Conservation (phyloP, 2,113 vertebrate genomes). For the Pedionomus torquatus region DNA sequence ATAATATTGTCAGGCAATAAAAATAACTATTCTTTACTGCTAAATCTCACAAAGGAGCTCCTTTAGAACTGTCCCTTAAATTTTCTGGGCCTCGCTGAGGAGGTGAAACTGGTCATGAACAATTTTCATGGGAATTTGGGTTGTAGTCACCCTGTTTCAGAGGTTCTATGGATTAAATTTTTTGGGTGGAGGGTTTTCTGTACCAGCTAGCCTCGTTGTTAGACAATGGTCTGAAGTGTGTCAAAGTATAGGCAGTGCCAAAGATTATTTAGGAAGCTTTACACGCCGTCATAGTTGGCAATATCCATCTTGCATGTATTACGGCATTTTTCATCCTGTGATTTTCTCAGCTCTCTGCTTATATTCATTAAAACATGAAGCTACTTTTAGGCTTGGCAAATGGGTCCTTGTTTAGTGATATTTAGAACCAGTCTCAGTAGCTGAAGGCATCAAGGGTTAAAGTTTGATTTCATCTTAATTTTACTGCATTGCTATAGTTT, state of each 20-base stretch:
- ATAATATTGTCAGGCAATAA: neutral
- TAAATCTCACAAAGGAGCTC: neutral
- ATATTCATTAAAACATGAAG: neutral
- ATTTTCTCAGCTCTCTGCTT: neutral
- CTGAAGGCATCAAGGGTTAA: neutral
- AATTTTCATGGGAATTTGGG: neutral
- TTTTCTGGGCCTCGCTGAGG: neutral
- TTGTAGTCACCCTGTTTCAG: neutral
- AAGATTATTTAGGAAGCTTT: neutral
- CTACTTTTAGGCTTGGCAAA: neutral
- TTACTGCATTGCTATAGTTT: neutral
- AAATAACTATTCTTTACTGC: neutral
- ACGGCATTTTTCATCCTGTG: neutral
- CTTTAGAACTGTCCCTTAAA: neutral
- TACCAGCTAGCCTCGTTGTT: neutral
- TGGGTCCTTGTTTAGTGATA: neutral
- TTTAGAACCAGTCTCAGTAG: neutral
- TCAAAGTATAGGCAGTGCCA: neutral
- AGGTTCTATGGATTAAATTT: neutral
- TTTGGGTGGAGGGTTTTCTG: neutral
- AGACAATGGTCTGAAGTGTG: neutral
- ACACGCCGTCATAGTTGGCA: neutral
- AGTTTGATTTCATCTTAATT: neutral
- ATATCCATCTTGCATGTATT: neutral
- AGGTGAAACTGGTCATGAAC: neutral